Percentiles rank a stretch among this genome's conserved stretches.
phyloP scores from a whole-genome alignment of 2,888 invertebrate genomes.

The Elaeidobius kamerunicus region DNA sequence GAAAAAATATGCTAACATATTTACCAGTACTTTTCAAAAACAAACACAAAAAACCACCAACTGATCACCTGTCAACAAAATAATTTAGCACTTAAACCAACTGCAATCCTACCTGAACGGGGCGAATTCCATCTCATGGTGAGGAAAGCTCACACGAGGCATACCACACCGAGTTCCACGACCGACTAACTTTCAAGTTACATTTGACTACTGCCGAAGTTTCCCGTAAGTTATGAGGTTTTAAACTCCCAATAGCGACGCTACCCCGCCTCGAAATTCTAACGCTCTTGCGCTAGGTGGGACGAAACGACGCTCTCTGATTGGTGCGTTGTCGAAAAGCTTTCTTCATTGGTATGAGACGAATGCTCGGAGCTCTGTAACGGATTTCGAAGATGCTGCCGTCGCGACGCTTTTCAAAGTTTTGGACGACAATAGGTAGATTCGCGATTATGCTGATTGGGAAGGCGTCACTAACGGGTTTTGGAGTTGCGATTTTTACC shows the following conservation, averaged over 20 bases:
- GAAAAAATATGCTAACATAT: background rate
- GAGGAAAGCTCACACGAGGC: slow-evolving; percentile 46
- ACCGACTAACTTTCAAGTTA: slow-evolving; percentile 36
- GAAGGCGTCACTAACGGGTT: background rate
- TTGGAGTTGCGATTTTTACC: no score
- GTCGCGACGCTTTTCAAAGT: slow-evolving; percentile 2
- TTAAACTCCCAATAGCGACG: slow-evolving; percentile 41
- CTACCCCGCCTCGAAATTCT: slow-evolving; percentile 41
- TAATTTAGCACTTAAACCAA: slow-evolving; percentile 5
- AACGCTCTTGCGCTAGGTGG: slow-evolving; percentile 45
- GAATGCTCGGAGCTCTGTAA: slow-evolving; percentile 17
- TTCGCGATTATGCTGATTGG: background rate
- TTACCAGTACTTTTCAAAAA: slow-evolving; percentile 5
- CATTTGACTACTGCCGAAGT: slow-evolving; percentile 31
- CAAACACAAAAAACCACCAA: slow-evolving; percentile 6
- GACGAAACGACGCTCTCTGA: slow-evolving; percentile 32
- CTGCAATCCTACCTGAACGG: slow-evolving; percentile 31
- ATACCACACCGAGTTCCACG: slow-evolving; percentile 43
- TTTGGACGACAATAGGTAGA: slow-evolving; percentile 8
- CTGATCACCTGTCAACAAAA: slow-evolving; percentile 1
- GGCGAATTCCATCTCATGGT: slow-evolving; percentile 45
- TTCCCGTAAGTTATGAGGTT: slow-evolving; percentile 27
- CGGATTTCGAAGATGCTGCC: slow-evolving; percentile 27
- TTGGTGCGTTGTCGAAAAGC: slow-evolving; percentile 28
- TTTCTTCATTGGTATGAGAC: slow-evolving; percentile 38